Conservation (phyloP, 2,113 vertebrate species). For the Accipiter virgatus region DNA sequence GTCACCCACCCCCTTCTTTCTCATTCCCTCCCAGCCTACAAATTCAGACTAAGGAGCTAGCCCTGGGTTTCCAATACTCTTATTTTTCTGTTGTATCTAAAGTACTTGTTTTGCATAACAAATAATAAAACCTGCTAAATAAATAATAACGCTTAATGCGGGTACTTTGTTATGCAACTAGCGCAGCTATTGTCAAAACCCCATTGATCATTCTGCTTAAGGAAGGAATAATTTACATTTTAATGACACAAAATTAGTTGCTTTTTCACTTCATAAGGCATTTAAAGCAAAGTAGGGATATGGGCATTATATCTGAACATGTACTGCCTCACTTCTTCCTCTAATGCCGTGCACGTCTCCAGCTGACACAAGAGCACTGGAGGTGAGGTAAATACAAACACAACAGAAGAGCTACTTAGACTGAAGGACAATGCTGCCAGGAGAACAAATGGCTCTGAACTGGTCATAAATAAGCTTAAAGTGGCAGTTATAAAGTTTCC, state of each 20-base stretch:
- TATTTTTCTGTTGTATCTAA: background rate
- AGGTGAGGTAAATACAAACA: background rate
- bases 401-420: background rate
- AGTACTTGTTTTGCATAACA: background rate
- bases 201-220: background rate
- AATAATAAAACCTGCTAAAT: background rate
- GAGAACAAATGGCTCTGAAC: background rate
- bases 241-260: background rate
- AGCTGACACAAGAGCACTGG: background rate
- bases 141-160: background rate
- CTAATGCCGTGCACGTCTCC: background rate
- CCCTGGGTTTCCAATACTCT: background rate
- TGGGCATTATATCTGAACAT: background rate
- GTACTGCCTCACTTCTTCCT: background rate
- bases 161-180: background rate
- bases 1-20: background rate
- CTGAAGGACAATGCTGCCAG: background rate
- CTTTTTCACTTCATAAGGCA: background rate
- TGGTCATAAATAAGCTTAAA: background rate
- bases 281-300: background rate
- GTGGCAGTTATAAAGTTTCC: background rate
- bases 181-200: conserved; percentile 6
- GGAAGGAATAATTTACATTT: conserved; percentile 25
- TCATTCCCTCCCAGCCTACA: background rate
- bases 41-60: background rate